Evolutionary conservation across 2,113 vertebrate genomes (phyloP).

Genomic region (Elephantulus edwardii): DNA sequence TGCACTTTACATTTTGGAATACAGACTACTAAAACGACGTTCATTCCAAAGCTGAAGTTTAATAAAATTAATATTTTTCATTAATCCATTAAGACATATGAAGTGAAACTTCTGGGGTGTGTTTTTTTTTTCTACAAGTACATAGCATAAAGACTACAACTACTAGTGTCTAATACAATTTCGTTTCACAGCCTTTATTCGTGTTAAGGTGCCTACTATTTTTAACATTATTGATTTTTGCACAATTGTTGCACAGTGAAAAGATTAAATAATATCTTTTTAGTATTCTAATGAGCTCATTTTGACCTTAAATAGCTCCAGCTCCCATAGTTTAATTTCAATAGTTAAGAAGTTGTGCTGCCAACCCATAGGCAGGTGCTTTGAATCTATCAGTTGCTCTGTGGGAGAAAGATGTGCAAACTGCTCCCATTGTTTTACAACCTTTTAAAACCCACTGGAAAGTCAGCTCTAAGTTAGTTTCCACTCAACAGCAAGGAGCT

Average conservation of each 20-base stretch:
- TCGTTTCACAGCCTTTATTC: neutral
- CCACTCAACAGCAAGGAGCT: too few species aligned
- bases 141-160: too few species aligned
- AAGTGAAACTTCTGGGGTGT: neutral
- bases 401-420: too few species aligned
- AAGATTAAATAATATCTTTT: neutral
- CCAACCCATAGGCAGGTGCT: too few species aligned
- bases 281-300: neutral
- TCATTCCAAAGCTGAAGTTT: neutral
- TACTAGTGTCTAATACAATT: too few species aligned
- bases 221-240: neutral
- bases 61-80: neutral
- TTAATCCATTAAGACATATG: neutral
- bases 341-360: too few species aligned
- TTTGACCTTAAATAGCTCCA: neutral
- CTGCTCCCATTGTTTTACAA: too few species aligned
- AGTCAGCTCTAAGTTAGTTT: too few species aligned
- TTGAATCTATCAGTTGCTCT: too few species aligned
- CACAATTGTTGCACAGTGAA: neutral
- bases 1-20: neutral
- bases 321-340: neutral
- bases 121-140: neutral
- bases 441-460: too few species aligned
- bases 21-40: neutral
- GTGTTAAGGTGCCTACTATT: neutral